Conservation (phyloP, 2,797 vertebrate genomes). For the Chrosomus eos region DNA sequence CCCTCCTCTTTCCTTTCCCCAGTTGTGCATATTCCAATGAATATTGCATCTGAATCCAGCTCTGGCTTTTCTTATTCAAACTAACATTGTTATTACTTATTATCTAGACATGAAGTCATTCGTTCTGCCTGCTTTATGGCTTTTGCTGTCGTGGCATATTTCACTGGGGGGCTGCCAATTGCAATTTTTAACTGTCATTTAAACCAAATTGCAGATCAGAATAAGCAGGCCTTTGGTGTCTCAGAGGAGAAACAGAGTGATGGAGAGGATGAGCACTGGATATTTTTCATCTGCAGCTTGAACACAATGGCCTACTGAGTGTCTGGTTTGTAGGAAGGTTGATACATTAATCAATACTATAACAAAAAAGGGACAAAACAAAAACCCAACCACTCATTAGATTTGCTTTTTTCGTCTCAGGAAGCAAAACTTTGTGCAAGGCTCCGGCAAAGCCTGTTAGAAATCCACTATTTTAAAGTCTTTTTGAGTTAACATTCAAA, state of each 20-base stretch:
- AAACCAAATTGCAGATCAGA: slow-evolving; percentile 88
- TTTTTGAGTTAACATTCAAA: not conserved
- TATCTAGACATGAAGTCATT: slow-evolving; percentile 95
- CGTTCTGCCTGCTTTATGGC: slow-evolving; percentile 92
- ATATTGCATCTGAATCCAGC: slow-evolving; percentile 97
- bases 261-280: slow-evolving; percentile 74
- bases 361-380: slow-evolving; percentile 21
- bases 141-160: slow-evolving; percentile 88
- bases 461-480: slow-evolving; percentile 8
- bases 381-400: not conserved
- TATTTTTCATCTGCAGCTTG: slow-evolving; percentile 85
- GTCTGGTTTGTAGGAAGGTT: slow-evolving; percentile 28
- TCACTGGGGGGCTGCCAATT: slow-evolving; percentile 86
- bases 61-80: slow-evolving; percentile 92
- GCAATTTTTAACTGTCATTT: slow-evolving; percentile 96
- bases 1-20: slow-evolving; percentile 80
- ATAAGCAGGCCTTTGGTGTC: slow-evolving; percentile 79
- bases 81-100: slow-evolving; percentile 99
- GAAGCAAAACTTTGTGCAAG: not conserved
- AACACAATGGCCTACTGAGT: slow-evolving; percentile 69
- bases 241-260: slow-evolving; percentile 81
- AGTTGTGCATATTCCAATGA: slow-evolving; percentile 97
- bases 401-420: not conserved
- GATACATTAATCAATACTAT: slow-evolving; percentile 20
- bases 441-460: not conserved